Evolutionary conservation across 2,888 invertebrate genomes (phyloP), one percentile per base, ranked within the genome.

Genomic region (Prosapia bicincta): DNA sequence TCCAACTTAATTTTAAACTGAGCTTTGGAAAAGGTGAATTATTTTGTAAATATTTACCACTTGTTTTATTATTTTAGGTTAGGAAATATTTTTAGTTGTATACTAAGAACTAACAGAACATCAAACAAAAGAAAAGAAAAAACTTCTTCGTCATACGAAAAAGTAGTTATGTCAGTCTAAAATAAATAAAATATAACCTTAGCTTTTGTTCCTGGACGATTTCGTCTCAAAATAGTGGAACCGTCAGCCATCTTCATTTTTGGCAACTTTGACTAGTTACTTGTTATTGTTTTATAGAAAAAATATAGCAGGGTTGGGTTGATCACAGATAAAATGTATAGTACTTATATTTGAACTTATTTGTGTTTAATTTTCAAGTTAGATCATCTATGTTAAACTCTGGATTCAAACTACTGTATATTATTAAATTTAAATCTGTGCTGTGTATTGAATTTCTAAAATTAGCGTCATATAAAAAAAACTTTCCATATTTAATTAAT

Each of bases 191-290:
- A 79, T 76, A 74, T 78, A 86, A 95, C 96, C 89, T 93, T 93
- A 82, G 94, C 92, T 88, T 94, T 95, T 66, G 95, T 95, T 83
- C 96, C 96, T 81, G 96, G 96, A 83, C 95, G 91, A 88, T 96
- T 97, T 87, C 96, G 91, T 87, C 96, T 89, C 83, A 94, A 87
- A 87, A 94, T 91, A 85, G 91, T 90, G 0, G 79, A 77, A 82
- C 91, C 91, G 86, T 95, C 95, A 84, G 94, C 93, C 95, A 95
- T 95, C 89, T 91, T 92, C 91, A 74, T 74, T 74, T 74, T 74
- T 54, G 20, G 54, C 54, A 54, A 54, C 20, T 54, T 54, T 54
- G 54, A 54, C 54, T 54, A 38, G 10, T 38, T 38, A 38, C 10
- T 38, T 38, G 38, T 54, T 54, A 54, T 54, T 54, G n/a, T 54